A percentile compares a stretch with the other conserved stretches of the same genome.
phyloP scores from a whole-genome alignment of 2,888 invertebrate species.

The Catocala sponsa region DNA sequence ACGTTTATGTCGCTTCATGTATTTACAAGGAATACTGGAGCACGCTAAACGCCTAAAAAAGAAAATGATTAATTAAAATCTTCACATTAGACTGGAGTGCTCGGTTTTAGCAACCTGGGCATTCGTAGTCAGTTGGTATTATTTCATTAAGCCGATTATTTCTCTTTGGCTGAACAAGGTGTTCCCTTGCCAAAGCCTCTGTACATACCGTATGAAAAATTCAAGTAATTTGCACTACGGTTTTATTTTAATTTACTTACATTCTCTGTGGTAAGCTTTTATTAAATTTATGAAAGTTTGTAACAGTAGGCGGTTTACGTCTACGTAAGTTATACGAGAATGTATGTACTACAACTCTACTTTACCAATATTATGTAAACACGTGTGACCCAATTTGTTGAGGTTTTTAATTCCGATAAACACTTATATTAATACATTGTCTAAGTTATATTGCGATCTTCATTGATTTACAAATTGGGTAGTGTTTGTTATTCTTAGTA shows the following conservation, averaged over 20 bases:
- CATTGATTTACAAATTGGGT: too few species aligned
- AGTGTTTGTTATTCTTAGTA: too few species aligned
- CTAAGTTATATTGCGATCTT: too few species aligned
- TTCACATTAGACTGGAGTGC: constrained; percentile 11
- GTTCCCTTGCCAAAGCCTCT: constrained; percentile 5
- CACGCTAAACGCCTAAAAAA: too few species aligned
- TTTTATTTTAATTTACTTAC: constrained; percentile 16
- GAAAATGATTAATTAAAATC: constrained; percentile 34
- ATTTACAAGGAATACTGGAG: too few species aligned
- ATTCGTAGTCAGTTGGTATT: constrained; percentile 19
- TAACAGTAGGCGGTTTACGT: constrained; percentile 6
- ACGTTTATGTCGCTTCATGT: too few species aligned
- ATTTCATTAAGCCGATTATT: constrained; percentile 34
- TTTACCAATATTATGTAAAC: too few species aligned
- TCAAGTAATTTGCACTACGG: constrained; percentile 21
- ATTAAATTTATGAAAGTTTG: constrained; percentile 29
- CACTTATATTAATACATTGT: too few species aligned
- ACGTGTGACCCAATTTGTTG: too few species aligned
- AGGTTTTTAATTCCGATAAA: too few species aligned
- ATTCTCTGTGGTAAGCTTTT: constrained; percentile 20
- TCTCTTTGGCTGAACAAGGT: constrained; percentile 20
- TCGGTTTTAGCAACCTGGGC: constrained; percentile 12
- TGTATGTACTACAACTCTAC: too few species aligned
- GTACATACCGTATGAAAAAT: constrained; percentile 28
- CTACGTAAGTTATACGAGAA: too few species aligned